These are phyloP conservation scores for Rhogogaster chlorosoma DNA, from an alignment of 2,888 invertebrate species.

Conservation along the genomic window DNA sequence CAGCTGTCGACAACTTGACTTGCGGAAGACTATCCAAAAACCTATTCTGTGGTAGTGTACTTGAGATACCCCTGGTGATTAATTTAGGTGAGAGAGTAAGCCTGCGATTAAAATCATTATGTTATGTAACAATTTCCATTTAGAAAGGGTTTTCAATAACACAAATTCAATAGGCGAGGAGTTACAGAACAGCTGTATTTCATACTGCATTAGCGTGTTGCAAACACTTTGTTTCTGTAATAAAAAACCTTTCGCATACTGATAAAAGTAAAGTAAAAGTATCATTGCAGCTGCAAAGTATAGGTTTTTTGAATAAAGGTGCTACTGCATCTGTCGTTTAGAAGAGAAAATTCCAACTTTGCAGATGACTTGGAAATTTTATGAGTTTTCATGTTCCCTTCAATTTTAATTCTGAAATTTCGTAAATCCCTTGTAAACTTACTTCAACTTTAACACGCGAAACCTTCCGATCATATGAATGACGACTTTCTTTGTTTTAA, in stretches of 20 bases:
- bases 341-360: not conserved
- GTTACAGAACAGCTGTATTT: not conserved
- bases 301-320: not conserved
- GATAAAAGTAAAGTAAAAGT: not conserved
- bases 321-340: not conserved
- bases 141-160: not conserved
- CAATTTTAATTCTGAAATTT: not conserved
- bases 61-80: slow-evolving; percentile 3
- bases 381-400: not conserved
- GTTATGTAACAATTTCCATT: slow-evolving; percentile 1
- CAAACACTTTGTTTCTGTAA: not conserved
- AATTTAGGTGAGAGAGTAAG: slow-evolving; percentile 20
- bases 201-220: not conserved
- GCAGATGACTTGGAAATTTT: not conserved
- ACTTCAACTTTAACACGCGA: not conserved
- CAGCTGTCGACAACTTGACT: not conserved
- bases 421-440: not conserved
- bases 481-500: not conserved
- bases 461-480: not conserved
- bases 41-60: slow-evolving; percentile 10
- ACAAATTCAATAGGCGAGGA: not conserved
- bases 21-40: not conserved
- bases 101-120: slow-evolving; percentile 14
- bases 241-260: not conserved
- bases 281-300: not conserved